Base-by-base conservation (phyloP, 92 coral and sea anemone species). In the Muricea muricata region DNA sequence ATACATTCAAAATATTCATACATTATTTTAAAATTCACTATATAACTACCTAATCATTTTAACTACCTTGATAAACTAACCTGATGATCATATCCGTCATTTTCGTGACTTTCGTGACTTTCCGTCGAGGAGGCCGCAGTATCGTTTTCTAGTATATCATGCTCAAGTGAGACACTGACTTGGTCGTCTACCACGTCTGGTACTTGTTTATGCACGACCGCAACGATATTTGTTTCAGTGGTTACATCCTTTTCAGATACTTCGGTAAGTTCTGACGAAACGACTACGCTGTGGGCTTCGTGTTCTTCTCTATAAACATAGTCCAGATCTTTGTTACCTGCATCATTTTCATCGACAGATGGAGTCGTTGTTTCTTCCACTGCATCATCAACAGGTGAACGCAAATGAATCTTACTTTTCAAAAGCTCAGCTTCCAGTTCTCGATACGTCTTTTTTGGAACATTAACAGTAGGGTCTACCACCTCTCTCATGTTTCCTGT, bases 161-260 rank as follows among this genome's bases (percentile, higher is more conserved):
- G 33, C 29, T 61, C 68, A 25, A 61, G 68, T 24, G 68, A 61
- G 15, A 61, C 68, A 61, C 68, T 61, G 20, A 61, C 34, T 25
- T 61, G 34, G 29, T 61, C 68, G 10, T 61, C 68, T 24, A n/a
- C 34, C 12, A 61, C 68, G 29, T 23, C 34, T 5, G 18, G 20
- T 6, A 26, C 20, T 9, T 11, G 34, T 29, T 12, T 6, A 15
- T 26, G 18, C 12, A 28, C 70, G 6, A 28, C 23, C n/a, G 13
- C n/a, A 39, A 32, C 35, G 70, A 39, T n/a, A n/a, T n/a, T 30
- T 63, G 70, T 14, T 63, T 63, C 70, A 6, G 18, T 28, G 70
- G 18, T 63, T 29, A 63, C 12, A 26, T 63, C 70, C 30, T 63
- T 28, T 7, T 26, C 70, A 2, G 70, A 63, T 26, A 13, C 12